phyloP scores from a whole-genome alignment of 1,140 invertebrate genomes.

The Cydia strobilella region DNA sequence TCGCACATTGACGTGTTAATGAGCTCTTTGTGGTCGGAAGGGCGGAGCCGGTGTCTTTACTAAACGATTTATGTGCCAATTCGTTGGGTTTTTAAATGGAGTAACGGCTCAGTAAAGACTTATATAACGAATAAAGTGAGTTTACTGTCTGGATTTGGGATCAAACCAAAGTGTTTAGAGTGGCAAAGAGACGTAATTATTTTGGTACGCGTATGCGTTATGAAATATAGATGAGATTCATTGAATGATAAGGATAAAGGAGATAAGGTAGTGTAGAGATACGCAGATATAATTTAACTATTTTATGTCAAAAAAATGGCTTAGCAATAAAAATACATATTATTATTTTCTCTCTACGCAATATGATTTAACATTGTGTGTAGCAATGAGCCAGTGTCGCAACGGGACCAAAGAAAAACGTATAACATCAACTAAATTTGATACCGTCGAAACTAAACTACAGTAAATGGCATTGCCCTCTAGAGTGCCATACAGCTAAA shows the following conservation, averaged over 20 bases:
- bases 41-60: neutral
- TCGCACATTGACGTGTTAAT: constrained; percentile 15
- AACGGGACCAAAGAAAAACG: constrained; percentile 2
- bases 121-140: constrained; percentile 6
- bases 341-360: too few species aligned
- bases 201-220: neutral
- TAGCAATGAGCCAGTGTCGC: neutral
- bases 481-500: neutral
- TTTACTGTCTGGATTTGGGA: neutral
- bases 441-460: neutral
- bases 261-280: too few species aligned
- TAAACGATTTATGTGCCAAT: constrained; percentile 21
- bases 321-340: too few species aligned
- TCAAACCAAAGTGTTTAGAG: neutral
- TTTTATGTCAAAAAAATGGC: too few species aligned
- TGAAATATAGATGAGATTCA: too few species aligned
- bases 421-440: constrained; percentile 6
- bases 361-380: too few species aligned
- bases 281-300: too few species aligned
- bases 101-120: constrained; percentile 6
- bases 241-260: too few species aligned
- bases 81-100: constrained; percentile 8
- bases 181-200: neutral
- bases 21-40: constrained; percentile 5
- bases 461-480: constrained; percentile 10